Evolutionary conservation across 2,888 invertebrate genomes (phyloP).

Genomic region (Harpalus rufipes): DNA sequence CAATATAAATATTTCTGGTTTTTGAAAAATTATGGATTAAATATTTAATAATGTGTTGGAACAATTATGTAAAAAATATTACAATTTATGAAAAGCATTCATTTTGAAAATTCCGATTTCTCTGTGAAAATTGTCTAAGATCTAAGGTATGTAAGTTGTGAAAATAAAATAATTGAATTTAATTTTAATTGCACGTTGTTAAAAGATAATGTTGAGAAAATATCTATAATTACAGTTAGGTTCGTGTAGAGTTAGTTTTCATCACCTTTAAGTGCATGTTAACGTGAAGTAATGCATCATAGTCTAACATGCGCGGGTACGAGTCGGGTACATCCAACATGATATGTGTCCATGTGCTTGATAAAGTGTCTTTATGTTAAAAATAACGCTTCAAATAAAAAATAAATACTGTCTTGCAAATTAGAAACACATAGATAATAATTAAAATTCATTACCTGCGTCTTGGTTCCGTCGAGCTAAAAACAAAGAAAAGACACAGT

Average conservation of each 20-base stretch:
- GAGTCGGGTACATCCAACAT: background rate
- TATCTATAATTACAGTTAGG: conserved; percentile 47
- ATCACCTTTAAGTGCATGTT: conserved; percentile 49
- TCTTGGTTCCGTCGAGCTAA: conserved; percentile 66
- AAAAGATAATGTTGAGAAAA: conserved; percentile 50
- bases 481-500: conserved; percentile 64
- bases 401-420: conserved; percentile 31
- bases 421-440: conserved; percentile 55
- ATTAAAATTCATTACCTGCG: conserved; percentile 63
- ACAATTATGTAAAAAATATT: background rate
- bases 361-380: conserved; percentile 38
- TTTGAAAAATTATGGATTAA: no score
- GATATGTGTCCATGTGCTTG: conserved; percentile 15
- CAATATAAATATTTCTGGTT: no score
- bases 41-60: no score
- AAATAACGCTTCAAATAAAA: conserved; percentile 20
- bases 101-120: background rate
- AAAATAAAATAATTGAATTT: conserved; percentile 52
- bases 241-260: conserved; percentile 24
- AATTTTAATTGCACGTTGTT: conserved; percentile 48
- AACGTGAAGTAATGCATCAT: conserved; percentile 47
- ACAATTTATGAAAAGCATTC: background rate
- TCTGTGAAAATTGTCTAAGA: background rate
- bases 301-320: background rate
- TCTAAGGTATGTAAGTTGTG: background rate